phyloP scores from a whole-genome alignment of 1,140 invertebrate species.

The Carposina sasakii region DNA sequence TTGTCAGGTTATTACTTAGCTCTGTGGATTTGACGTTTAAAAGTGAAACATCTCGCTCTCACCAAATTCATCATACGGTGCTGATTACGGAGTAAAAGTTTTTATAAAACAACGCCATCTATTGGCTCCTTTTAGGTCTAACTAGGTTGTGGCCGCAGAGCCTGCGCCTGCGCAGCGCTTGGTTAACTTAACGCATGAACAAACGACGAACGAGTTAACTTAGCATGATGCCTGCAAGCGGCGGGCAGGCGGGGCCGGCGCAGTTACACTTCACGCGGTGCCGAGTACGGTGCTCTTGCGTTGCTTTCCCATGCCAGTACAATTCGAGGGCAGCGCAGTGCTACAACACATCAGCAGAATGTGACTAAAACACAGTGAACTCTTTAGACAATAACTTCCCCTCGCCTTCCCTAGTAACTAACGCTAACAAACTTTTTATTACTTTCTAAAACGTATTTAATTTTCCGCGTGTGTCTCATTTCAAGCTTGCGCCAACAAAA shows the following conservation, averaged over 20 bases:
- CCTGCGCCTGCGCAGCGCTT: slow-evolving; percentile 27
- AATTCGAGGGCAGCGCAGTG: slow-evolving; percentile 45
- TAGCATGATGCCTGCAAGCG: too few species aligned
- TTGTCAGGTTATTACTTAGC: too few species aligned
- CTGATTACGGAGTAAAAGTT: too few species aligned
- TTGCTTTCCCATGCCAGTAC: slow-evolving; percentile 37
- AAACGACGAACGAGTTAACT: slow-evolving; percentile 37
- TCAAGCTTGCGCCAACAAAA: slow-evolving; percentile 59
- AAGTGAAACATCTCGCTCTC: too few species aligned
- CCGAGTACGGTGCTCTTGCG: slow-evolving; percentile 43
- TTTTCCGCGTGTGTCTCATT: slow-evolving; percentile 66
- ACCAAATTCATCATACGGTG: too few species aligned
- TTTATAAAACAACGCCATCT: too few species aligned
- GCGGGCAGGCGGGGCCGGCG: slow-evolving; percentile 42
- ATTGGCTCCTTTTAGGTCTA: too few species aligned
- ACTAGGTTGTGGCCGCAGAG: too few species aligned
- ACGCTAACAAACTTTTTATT: slow-evolving; percentile 54
- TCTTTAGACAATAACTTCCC: slow-evolving; percentile 43
- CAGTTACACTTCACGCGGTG: slow-evolving; percentile 49
- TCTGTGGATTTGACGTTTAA: too few species aligned
- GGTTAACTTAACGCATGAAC: slow-evolving; percentile 35
- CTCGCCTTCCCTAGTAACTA: slow-evolving; percentile 47
- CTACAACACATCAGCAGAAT: slow-evolving; percentile 57
- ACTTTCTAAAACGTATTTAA: slow-evolving; percentile 69
- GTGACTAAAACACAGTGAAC: slow-evolving; percentile 58